Percentiles rank a stretch among this genome's conserved stretches.
Evolutionary conservation across 2,888 invertebrate genomes (phyloP).

Genomic region (Tigriopus californicus): DNA sequence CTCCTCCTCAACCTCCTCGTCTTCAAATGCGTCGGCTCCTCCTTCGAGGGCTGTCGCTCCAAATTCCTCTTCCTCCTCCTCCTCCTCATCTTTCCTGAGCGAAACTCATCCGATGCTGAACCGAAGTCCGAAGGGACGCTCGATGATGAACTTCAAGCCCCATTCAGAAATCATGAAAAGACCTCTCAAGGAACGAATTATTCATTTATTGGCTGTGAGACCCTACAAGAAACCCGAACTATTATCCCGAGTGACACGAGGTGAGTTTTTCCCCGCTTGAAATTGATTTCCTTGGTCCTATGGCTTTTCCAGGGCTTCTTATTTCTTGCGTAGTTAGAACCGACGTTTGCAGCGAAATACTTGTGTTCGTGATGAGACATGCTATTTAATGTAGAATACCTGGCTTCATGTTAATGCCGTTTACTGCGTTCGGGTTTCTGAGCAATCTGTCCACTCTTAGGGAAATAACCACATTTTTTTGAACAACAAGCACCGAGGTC

Average conservation of each 20-base stretch:
- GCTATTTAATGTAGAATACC: too few species aligned
- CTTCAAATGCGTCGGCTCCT: not conserved
- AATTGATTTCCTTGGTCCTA: not conserved
- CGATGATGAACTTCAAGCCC: conserved; percentile 24
- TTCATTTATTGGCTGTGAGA: conserved; percentile 78
- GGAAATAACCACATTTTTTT: too few species aligned
- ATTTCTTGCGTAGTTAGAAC: not conserved
- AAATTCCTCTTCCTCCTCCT: conserved; percentile 3
- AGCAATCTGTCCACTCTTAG: not conserved
- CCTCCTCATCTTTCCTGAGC: not conserved
- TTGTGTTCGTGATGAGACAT: not conserved
- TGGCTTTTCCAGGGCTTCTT: not conserved
- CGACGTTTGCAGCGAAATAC: not conserved
- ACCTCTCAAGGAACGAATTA: conserved; percentile 73
- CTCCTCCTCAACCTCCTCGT: conserved; percentile 16
- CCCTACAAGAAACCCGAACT: conserved; percentile 86
- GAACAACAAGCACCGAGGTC: too few species aligned
- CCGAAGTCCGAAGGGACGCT: conserved; percentile 25
- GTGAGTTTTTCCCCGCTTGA: conserved; percentile 33
- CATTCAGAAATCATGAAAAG: conserved; percentile 45
- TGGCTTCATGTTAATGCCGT: too few species aligned
- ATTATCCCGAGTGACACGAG: conserved; percentile 50
- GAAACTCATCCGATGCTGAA: conserved; percentile 22
- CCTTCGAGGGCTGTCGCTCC: not conserved
- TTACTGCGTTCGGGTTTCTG: not conserved